Evolutionary conservation across 1,140 invertebrate genomes (phyloP), one percentile per base, ranked within the genome.

Genomic region (Aphis craccivora): DNA sequence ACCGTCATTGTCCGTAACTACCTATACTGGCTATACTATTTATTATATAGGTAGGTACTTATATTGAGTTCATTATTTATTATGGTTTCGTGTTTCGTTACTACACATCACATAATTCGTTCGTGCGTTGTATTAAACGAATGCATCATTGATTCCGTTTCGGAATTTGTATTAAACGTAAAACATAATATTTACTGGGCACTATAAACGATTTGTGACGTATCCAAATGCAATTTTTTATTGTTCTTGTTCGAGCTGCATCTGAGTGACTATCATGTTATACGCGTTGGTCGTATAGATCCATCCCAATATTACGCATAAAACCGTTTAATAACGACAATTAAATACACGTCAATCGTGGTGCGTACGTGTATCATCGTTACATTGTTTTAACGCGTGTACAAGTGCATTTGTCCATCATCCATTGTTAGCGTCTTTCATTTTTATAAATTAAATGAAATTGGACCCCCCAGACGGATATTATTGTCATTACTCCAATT

Each of bases 361-460:
- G 30, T 53, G 14, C 87, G 3, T 84, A 37, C 87, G n/a, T 53
- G 23, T 45, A 87, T 53, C 35, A 22, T 23, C 3, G 40, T 9
- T n/a, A 30, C 45, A 88, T 88, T 60, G 53, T 90, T 90, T 90
- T 40, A 60, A 40, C 40, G 9, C 23, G 35, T 55, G n/a, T 40
- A 40, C 53, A 40, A 23, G 53, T 55, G 37, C 37, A 35, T 60
- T 11, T 55, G 37, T 30, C 60, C 30, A 76, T 76, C 60, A n/a
- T 18, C 60, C 60, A 35, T 90, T 40, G 51, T 60, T 90, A 30
- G 48, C 53, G 48, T 89, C 35, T 89, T 55, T 89, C 51, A n/a
- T 90, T 67, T n/a, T 60, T 90, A 67, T 90, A 90, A 90, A 90
- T 90, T 60, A 90, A 90, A 90, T 43, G 89, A 90, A 67, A 90